A percentile compares a stretch with the other conserved stretches of the same genome.
phyloP scores from a whole-genome alignment of 2,888 invertebrate genomes.

The Auanema freiburgensis region DNA sequence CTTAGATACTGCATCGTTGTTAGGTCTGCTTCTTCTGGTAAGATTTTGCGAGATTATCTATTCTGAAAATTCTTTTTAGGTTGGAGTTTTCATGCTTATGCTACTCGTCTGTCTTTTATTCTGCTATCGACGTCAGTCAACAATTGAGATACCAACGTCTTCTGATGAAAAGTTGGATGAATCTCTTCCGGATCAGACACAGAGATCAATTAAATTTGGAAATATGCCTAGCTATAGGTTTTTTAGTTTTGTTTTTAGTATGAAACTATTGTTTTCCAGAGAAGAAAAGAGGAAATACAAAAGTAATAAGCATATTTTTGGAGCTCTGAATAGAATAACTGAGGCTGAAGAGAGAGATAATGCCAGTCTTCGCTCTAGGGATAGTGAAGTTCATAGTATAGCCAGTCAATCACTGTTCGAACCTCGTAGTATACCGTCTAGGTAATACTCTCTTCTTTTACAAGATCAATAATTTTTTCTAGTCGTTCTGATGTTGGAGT shows the following conservation, averaged over 20 bases:
- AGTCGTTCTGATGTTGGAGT: constrained; percentile 30
- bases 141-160: constrained; percentile 42
- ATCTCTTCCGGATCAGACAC: constrained; percentile 28
- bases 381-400: constrained; percentile 23
- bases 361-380: constrained; percentile 37
- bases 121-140: constrained; percentile 64
- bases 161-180: constrained; percentile 36
- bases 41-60: not conserved
- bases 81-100: constrained; percentile 65
- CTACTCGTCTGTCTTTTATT: constrained; percentile 66
- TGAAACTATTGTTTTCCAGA: too few relatives aligned
- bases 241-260: not conserved
- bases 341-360: constrained; percentile 57
- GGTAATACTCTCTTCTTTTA: constrained; percentile 5
- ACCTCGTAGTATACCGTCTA: constrained; percentile 8
- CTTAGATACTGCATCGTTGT: constrained; percentile 65
- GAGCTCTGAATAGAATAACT: constrained; percentile 60
- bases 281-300: constrained; percentile 60
- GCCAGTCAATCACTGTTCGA: constrained; percentile 45
- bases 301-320: constrained; percentile 59
- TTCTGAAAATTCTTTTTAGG: constrained; percentile 30
- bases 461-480: constrained; percentile 12
- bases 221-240: constrained; percentile 66
- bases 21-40: constrained; percentile 65
- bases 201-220: constrained; percentile 66